phyloP scores from a whole-genome alignment of 2,888 invertebrate species.

The Holacanthella duospinosa region DNA sequence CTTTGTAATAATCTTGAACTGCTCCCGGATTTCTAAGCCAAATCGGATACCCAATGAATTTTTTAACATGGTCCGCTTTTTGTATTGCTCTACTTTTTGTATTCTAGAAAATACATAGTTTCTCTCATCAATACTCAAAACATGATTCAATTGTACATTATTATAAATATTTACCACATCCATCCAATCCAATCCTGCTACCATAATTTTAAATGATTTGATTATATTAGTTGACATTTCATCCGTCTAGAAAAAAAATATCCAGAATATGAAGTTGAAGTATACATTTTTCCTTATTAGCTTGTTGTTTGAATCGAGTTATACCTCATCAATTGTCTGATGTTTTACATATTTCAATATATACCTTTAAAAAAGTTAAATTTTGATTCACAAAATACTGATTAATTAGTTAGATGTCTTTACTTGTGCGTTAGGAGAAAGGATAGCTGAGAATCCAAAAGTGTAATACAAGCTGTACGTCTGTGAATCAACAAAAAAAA shows the following conservation, averaged over 20 bases:
- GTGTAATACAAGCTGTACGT: conserved; percentile 32
- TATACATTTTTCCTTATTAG: too few species aligned
- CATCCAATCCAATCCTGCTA: conserved; percentile 67
- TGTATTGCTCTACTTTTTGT: conserved; percentile 58
- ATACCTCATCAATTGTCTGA: conserved; percentile 30
- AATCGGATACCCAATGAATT: conserved; percentile 70
- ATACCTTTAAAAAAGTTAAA: conserved; percentile 12
- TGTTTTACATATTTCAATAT: conserved; percentile 27
- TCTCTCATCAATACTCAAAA: too few species aligned
- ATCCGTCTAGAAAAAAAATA: too few species aligned
- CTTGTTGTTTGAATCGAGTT: too few species aligned
- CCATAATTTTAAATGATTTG: conserved; percentile 58
- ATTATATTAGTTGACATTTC: conserved; percentile 68
- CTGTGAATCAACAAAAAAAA: conserved; percentile 12
- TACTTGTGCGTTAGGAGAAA: conserved; percentile 33
- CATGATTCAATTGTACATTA: too few species aligned
- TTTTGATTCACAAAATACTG: neutral
- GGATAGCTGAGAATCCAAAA: conserved; percentile 31
- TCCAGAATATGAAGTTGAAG: too few species aligned
- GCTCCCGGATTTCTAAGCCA: conserved; percentile 53
- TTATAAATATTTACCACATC: conserved; percentile 49
- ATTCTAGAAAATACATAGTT: conserved; percentile 32
- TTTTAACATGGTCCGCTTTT: conserved; percentile 59
- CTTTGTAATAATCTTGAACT: conserved; percentile 60
- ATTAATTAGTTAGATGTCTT: neutral